Base-by-base conservation (phyloP, 2,113 vertebrate species). In the Copsychus sechellarum region DNA sequence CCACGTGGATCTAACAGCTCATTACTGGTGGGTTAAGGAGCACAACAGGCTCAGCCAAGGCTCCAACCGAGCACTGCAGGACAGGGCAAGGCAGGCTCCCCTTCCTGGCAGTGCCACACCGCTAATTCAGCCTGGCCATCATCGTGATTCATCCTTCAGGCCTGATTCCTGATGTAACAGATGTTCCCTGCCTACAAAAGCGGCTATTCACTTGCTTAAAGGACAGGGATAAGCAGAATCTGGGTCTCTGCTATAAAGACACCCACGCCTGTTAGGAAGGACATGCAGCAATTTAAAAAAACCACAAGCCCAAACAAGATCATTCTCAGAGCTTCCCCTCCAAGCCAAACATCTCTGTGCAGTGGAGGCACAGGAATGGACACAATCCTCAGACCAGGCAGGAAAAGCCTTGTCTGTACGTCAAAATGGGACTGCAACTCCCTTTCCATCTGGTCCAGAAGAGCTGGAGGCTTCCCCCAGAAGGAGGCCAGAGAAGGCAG, bases 391-490 rank as follows among this genome's bases (percentile, higher is more conserved):
- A 21, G 88, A 34, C 13, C 38, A 62, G 43, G 51, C 65, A 78
- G 70, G 42, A 62, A 74, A 71, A 85, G 57, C 51, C 38, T 85
- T 34, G 29, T 76, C 57, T 74, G 57, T 47, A 76, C 8, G 11
- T 88, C 94, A 76, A 64, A 72, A 56, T 18, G 74, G 88, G 94
- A 90, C 61, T 43, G 65, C 53, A 92, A 71, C 57, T 94, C 81
- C 93, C 77, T 48, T 33, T 42, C 93, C 93, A 91, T 78, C 93
- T 95, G 95, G 78, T 84, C 84, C 78, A 74, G 56, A 84, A 73
- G 61, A 87, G 87, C 87, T 79, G 51, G 69, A 93, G 56, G 87
- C 73, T 91, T 60, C 28, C 36, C 34, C 70, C 73, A 95, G 64
- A 50, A 84, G 73, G 69, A 84, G 29, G 56, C 31, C 48, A 72